A percentile compares a stretch with the other conserved stretches of the same genome.
Evolutionary conservation across 2,113 vertebrate genomes (phyloP).

Genomic region (Choloepus hoffmanni): DNA sequence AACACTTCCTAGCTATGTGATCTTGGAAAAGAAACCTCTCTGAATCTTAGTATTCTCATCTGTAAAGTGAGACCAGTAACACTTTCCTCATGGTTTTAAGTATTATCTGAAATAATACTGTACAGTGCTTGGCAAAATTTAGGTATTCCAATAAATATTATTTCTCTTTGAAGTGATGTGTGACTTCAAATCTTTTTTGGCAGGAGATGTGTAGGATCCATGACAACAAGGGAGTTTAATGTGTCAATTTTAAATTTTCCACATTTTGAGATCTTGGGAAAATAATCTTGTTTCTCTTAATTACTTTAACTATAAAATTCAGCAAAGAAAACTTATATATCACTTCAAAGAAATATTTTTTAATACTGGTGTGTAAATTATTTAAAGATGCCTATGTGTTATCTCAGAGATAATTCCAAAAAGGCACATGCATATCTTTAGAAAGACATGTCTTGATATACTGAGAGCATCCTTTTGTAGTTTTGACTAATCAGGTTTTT

Average conservation of each 20-base stretch:
- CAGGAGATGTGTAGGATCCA: neutral
- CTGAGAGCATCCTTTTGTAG: conserved; percentile 15
- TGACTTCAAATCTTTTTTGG: neutral
- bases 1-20: neutral
- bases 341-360: neutral
- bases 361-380: neutral
- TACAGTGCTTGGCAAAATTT: neutral
- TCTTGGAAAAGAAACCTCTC: neutral
- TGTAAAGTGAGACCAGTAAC: neutral
- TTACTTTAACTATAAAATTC: neutral
- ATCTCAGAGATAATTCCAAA: neutral
- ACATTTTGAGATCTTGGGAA: neutral
- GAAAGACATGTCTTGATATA: neutral
- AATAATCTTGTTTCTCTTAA: conserved; percentile 21
- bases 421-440: neutral
- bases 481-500: conserved; percentile 31
- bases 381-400: neutral
- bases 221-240: neutral
- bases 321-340: neutral
- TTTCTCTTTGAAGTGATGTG: neutral
- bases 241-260: neutral
- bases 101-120: neutral
- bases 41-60: neutral
- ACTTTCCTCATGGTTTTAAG: neutral
- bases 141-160: neutral